Percentiles rank a stretch among this genome's conserved stretches.
These are phyloP conservation scores for Leptocoma aspasia DNA, from an alignment of 2,113 vertebrate species.

Conservation along the genomic window DNA sequence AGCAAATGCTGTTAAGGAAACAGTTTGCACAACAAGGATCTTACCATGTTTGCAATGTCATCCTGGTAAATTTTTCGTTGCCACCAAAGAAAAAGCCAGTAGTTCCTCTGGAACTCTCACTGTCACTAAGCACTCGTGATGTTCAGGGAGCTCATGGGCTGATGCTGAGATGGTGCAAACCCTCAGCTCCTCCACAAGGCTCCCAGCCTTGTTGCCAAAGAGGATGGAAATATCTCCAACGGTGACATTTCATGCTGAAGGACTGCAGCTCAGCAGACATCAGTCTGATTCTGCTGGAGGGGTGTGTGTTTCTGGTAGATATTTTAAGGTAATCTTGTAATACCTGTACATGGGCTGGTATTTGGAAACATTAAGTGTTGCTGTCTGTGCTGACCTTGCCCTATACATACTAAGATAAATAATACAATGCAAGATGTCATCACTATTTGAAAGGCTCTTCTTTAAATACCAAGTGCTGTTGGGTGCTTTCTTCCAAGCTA, in stretches of 20 bases:
- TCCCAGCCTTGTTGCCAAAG: background rate
- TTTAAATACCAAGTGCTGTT: background rate
- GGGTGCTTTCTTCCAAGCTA: background rate
- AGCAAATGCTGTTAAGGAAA: background rate
- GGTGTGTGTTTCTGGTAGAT: background rate
- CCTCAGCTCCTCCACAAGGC: background rate
- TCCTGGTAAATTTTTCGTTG: background rate
- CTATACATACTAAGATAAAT: background rate
- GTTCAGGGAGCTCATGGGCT: background rate
- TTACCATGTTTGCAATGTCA: background rate
- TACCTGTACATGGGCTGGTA: background rate
- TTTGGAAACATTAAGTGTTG: background rate
- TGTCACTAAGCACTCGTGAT: accelerated
- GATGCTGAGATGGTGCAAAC: background rate
- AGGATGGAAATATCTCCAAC: background rate
- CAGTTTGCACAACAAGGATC: background rate
- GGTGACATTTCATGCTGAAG: background rate
- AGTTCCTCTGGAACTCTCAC: background rate
- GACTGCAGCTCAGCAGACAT: background rate
- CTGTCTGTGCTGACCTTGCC: background rate
- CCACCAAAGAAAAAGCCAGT: background rate
- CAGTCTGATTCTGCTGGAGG: background rate
- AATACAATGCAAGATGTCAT: background rate
- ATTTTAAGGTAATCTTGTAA: background rate
- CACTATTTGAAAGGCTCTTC: background rate